phyloP scores from a whole-genome alignment of 2,888 invertebrate genomes.

The Drosophila neonasuta region DNA sequence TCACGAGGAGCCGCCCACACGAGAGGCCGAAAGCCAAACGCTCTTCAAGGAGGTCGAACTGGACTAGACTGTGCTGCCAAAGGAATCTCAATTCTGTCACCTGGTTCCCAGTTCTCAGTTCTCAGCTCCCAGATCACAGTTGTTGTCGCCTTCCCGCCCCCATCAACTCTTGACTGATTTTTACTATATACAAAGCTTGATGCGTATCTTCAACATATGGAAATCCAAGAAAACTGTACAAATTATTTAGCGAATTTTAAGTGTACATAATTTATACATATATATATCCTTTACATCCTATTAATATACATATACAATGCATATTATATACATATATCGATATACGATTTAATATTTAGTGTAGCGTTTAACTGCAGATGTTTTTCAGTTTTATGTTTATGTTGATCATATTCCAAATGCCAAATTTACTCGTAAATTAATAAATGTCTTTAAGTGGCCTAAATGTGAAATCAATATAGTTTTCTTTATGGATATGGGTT shows the following conservation, averaged over 20 bases:
- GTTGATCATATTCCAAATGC: conserved; percentile 63
- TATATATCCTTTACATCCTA: conserved; percentile 27
- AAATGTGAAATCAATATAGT: conserved; percentile 31
- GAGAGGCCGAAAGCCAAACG: conserved; percentile 47
- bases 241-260: conserved; percentile 46
- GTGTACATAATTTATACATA: conserved; percentile 45
- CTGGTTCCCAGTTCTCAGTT: background rate
- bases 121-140: background rate
- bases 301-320: conserved; percentile 18
- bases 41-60: conserved; percentile 61
- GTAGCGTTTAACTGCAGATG: conserved; percentile 22
- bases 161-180: conserved; percentile 52
- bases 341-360: conserved; percentile 23
- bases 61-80: conserved; percentile 37
- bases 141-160: background rate
- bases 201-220: conserved; percentile 44
- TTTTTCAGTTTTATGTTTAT: conserved; percentile 47
- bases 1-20: conserved; percentile 41
- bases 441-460: conserved; percentile 51
- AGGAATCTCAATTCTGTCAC: background rate
- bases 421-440: conserved; percentile 54
- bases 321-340: conserved; percentile 21
- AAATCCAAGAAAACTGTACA: conserved; percentile 46
- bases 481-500: background rate
- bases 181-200: conserved; percentile 29